These are phyloP conservation scores for Antheraea mylitta DNA, from an alignment of 1,140 invertebrate species.

Conservation along the genomic window DNA sequence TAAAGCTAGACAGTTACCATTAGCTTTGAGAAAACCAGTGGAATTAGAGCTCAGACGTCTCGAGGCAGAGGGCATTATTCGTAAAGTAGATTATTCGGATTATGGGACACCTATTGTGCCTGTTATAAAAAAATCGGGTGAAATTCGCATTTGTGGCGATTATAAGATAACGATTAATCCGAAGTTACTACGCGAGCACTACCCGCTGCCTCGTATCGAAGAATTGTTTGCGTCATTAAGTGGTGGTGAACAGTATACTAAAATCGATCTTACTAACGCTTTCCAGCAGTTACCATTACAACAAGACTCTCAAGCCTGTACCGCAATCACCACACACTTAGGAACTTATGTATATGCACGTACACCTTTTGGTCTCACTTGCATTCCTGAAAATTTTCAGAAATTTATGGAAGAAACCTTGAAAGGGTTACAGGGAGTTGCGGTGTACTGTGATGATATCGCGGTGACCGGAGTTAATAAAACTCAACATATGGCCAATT, in stretches of 20 bases:
- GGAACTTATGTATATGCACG: too few species aligned
- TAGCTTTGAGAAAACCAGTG: constrained; percentile 28
- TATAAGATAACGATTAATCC: constrained; percentile 40
- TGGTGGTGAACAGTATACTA: constrained; percentile 34
- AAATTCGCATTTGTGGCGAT: constrained; percentile 40
- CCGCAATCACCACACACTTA: too few species aligned
- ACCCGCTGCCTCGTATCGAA: constrained; percentile 43
- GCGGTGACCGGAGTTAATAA: too few species aligned
- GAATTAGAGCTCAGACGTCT: constrained; percentile 28
- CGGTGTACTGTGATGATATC: too few species aligned
- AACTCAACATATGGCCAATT: too few species aligned
- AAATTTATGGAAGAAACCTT: too few species aligned
- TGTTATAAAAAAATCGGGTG: constrained; percentile 30
- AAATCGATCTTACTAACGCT: constrained; percentile 34
- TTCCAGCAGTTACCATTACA: constrained; percentile 33
- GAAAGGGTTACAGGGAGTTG: too few species aligned
- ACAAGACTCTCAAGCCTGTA: constrained; percentile 30
- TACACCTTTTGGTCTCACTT: too few species aligned
- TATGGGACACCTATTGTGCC: constrained; percentile 38
- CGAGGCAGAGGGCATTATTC: constrained; percentile 24
- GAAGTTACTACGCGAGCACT: constrained; percentile 28
- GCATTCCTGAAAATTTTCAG: too few species aligned
- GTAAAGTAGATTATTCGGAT: constrained; percentile 31
- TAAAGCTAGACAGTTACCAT: constrained; percentile 25
- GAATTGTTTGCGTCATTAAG: constrained; percentile 42